These are phyloP conservation scores for Brassicogethes aeneus DNA, from an alignment of 2,888 invertebrate genomes.

Conservation along the genomic window DNA sequence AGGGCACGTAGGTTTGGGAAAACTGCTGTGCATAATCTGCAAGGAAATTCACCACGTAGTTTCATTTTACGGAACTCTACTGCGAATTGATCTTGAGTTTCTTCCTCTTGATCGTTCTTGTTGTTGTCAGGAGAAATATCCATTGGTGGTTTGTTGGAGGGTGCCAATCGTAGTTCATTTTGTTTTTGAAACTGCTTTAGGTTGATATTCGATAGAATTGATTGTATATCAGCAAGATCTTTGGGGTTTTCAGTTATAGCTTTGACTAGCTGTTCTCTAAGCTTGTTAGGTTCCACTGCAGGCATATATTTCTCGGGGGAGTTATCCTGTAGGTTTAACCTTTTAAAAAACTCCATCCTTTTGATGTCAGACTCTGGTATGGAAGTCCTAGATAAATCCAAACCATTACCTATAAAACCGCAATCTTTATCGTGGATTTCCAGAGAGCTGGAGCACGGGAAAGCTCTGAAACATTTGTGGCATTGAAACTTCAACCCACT, in stretches of 20 bases:
- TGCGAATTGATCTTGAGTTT: conserved; percentile 75
- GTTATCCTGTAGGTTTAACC: conserved; percentile 67
- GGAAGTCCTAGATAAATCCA: conserved; percentile 30
- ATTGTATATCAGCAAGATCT: conserved; percentile 79
- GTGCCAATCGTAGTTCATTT: conserved; percentile 18
- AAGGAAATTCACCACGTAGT: conserved; percentile 80
- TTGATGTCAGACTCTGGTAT: conserved; percentile 50
- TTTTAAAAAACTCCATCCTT: conserved; percentile 73
- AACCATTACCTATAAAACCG: conserved; percentile 22
- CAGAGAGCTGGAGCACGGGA: conserved; percentile 58
- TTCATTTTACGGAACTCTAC: conserved; percentile 86
- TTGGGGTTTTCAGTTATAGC: conserved; percentile 47
- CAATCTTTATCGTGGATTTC: conserved; percentile 58
- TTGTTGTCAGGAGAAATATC: conserved; percentile 21
- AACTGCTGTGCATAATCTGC: conserved; percentile 77
- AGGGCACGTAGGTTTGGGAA: conserved; percentile 84
- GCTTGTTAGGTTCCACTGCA: conserved; percentile 18
- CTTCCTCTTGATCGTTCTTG: conserved; percentile 52
- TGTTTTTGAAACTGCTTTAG: conserved; percentile 51
- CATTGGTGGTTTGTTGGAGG: conserved; percentile 13
- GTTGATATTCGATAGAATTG: conserved; percentile 71
- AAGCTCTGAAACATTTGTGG: conserved; percentile 60
- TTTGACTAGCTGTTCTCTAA: conserved; percentile 28
- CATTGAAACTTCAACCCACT: conserved; percentile 56
- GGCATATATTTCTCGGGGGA: conserved; percentile 39